phyloP scores from a whole-genome alignment of 2,888 invertebrate species.

The Baronia brevicornis region DNA sequence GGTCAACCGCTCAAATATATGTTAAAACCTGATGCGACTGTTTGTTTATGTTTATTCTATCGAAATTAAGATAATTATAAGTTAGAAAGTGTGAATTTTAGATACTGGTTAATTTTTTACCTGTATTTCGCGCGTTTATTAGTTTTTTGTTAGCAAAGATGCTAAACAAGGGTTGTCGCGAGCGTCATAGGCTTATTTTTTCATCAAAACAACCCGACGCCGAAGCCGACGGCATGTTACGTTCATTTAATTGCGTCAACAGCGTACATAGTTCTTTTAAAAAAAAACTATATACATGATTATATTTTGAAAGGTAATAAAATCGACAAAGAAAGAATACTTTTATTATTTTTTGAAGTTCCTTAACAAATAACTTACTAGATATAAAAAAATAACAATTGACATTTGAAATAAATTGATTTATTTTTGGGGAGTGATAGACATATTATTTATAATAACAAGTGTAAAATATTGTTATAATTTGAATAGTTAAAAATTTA shows the following conservation, averaged over 20 bases:
- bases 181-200: conserved; percentile 62
- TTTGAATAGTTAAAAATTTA: too few species aligned
- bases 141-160: neutral
- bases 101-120: too few species aligned
- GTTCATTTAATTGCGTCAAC: conserved; percentile 6
- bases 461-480: too few species aligned
- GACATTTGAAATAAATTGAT: too few species aligned
- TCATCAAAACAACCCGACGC: conserved; percentile 38
- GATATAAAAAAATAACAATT: neutral
- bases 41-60: too few species aligned
- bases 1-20: too few species aligned
- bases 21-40: too few species aligned
- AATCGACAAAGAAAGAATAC: neutral
- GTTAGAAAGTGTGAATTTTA: too few species aligned
- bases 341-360: neutral
- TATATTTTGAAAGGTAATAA: neutral
- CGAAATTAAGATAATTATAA: too few species aligned
- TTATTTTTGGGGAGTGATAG: too few species aligned
- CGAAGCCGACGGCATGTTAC: conserved; percentile 54
- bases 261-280: neutral
- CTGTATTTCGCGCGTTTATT: too few species aligned
- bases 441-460: too few species aligned
- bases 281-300: neutral
- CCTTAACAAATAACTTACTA: neutral
- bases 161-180: conserved; percentile 10